Evolutionary conservation across 2,888 invertebrate genomes (phyloP), one percentile per base, ranked within the genome.

Genomic region (Rhagium mordax): DNA sequence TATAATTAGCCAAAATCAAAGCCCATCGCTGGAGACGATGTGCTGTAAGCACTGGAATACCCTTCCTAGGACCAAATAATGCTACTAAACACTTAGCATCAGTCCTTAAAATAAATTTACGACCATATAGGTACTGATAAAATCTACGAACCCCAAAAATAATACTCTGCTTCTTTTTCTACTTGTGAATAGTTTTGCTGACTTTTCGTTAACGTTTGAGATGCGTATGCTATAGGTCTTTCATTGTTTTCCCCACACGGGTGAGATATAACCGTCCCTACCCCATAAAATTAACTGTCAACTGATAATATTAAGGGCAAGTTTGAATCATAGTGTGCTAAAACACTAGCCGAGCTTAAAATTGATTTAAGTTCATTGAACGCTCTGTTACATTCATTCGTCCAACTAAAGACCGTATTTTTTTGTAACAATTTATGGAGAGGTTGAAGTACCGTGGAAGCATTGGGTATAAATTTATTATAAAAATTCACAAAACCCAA

Each of bases 181-280:
- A 68, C 55, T 33, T 55, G 68, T 6, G 5, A 51, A 51, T 51
- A 51, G 7, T 51, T 16, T 18, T 51, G 24, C 24, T 24, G 24
- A 24, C 24, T 24, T 24, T 24, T 24, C 3, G 24, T 24, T 75
- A 74, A 80, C 74, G 62, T 83, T 79, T 61, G 68, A 16, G 83
- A 84, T 1, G 84, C 83, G 77, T 80, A 85, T 5, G 79, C 81
- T 24, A 85, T 81, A 5, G 85, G 86, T 69, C 81, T 72, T 69
- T 85, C 82, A 60, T 71, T 71, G 15, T 83, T 82, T 76, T 83
- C 80, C 41, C 29, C 29, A 33, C 1, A 33, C 1, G 6, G 5
- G 29, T 33, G 29, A 33, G 29, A 33, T 33, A 83, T 71, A 7
- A 83, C 82, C 7, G 84, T 77, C 6, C 82, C 84, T 29, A 84